phyloP scores from a whole-genome alignment of 2,113 vertebrate genomes.

The Gymnobelideus leadbeateri region DNA sequence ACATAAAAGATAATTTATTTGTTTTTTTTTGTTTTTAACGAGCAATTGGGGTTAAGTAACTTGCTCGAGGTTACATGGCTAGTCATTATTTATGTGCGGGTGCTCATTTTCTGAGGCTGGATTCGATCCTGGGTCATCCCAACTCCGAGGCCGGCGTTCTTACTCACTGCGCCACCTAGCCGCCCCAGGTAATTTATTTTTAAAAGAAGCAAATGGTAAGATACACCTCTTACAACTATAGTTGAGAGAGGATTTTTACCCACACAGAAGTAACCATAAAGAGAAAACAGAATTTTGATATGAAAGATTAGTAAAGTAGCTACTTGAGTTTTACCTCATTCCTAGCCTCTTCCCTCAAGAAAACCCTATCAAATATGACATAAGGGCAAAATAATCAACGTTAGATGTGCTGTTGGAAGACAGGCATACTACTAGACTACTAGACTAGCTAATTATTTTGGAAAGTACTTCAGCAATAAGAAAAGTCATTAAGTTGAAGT shows the following conservation, averaged over 20 bases:
- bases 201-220: background rate
- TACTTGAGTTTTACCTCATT: background rate
- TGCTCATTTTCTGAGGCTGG: no score
- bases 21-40: no score
- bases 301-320: background rate
- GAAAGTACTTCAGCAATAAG: background rate
- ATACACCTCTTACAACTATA: background rate
- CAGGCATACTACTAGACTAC: no score
- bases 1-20: background rate
- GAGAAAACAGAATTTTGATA: background rate
- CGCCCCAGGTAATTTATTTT: background rate
- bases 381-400: background rate
- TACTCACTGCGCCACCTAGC: no score
- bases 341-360: no score
- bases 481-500: background rate
- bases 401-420: background rate
- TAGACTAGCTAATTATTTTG: background rate
- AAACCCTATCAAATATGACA: background rate
- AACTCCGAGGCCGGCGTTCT: no score
- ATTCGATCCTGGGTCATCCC: no score
- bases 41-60: no score
- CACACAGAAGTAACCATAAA: background rate
- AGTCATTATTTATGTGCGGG: no score
- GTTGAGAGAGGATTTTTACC: background rate
- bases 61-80: no score